phyloP scores from a whole-genome alignment of 2,888 invertebrate species.

The Stictocephala bisonia region DNA sequence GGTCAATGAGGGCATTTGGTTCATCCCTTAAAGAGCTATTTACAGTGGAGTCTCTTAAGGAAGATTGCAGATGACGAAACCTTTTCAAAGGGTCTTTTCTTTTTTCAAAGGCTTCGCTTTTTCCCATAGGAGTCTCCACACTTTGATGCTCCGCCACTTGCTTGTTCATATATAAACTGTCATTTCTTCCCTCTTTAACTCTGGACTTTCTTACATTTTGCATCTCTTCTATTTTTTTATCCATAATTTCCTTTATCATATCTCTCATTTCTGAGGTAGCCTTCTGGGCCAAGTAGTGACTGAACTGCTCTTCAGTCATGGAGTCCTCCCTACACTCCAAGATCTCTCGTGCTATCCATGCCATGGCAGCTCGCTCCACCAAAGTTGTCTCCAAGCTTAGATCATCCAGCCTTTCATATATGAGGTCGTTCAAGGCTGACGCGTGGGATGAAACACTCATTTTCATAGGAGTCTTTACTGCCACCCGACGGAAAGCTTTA shows the following conservation, averaged over 20 bases:
- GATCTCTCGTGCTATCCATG: slow-evolving; percentile 24
- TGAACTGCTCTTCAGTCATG: slow-evolving; percentile 7
- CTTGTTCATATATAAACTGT: no score
- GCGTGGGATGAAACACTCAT: neutral
- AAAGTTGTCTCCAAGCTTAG: neutral
- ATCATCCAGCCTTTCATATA: neutral
- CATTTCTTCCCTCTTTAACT: no score
- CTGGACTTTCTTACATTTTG: no score
- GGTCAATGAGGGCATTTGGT: no score
- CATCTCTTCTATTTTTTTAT: no score
- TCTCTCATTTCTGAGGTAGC: slow-evolving; percentile 10
- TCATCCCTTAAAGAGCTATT: no score
- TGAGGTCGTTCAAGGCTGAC: neutral
- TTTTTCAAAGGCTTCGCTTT: no score
- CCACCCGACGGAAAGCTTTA: neutral
- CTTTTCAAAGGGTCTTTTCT: no score
- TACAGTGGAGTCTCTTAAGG: no score
- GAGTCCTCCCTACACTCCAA: neutral
- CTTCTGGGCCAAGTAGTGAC: neutral
- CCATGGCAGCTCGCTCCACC: slow-evolving; percentile 20
- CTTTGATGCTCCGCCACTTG: no score
- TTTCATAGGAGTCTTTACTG: neutral
- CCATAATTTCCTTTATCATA: neutral
- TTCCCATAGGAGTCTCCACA: no score
- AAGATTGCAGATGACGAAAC: no score